Evolutionary conservation across 53 echinoderm and acorn worm species (phyloP).

Genomic region (Apostichopus leukothele): DNA sequence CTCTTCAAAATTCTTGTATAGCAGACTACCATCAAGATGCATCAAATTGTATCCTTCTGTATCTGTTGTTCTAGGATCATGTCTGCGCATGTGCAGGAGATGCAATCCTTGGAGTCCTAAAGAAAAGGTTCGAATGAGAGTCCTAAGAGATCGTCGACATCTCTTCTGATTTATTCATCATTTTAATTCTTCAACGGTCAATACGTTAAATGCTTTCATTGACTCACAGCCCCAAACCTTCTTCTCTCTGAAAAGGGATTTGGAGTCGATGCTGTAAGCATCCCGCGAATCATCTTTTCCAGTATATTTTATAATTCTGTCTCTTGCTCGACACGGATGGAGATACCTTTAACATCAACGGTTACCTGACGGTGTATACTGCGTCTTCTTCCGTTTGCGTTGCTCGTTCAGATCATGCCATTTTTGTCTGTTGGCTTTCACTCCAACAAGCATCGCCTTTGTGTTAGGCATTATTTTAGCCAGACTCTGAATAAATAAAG

Average conservation of each 20-base stretch:
- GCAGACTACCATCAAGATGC: too few species aligned
- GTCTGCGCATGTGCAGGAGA: too few species aligned
- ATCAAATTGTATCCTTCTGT: too few species aligned
- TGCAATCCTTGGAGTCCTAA: background rate
- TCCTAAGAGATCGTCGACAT: slow-evolving; percentile 13
- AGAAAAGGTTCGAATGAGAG: slow-evolving; percentile 1
- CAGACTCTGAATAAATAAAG: slow-evolving; percentile 58
- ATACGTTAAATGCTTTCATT: slow-evolving; percentile 6
- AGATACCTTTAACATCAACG: too few species aligned
- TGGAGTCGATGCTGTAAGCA: too few species aligned
- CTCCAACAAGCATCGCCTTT: slow-evolving; percentile 81
- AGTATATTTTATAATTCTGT: slow-evolving; percentile 11
- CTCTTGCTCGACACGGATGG: background rate
- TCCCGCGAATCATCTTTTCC: background rate
- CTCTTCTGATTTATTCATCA: slow-evolving; percentile 6
- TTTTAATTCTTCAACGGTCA: slow-evolving; percentile 13
- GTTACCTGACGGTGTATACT: background rate
- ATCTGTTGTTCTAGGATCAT: too few species aligned
- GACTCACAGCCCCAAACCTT: background rate
- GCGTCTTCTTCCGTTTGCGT: slow-evolving; percentile 64
- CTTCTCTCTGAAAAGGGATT: background rate
- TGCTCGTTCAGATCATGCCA: slow-evolving; percentile 89
- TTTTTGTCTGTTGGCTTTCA: slow-evolving; percentile 78
- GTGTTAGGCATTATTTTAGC: slow-evolving; percentile 68
- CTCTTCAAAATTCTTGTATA: too few species aligned